Evolutionary conservation across 1,140 invertebrate species (phyloP).

Genomic region (Zaprionus vittiger): DNA sequence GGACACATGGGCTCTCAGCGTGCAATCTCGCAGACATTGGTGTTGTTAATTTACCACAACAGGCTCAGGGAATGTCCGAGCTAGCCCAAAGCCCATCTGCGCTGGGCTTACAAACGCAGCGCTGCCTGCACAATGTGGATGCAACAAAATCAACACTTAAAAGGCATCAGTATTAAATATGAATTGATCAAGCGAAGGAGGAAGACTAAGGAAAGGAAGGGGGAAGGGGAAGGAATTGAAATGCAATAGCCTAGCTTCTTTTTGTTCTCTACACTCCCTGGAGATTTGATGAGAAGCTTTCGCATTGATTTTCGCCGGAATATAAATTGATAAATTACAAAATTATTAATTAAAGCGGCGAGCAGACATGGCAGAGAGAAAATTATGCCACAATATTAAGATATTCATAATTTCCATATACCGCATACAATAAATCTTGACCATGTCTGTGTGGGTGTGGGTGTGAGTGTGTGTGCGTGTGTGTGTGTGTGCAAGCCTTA

Average conservation of each 20-base stretch:
- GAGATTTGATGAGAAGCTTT: background rate
- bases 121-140: background rate
- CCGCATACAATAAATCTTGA: slow-evolving; percentile 72
- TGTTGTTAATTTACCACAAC: slow-evolving; percentile 23
- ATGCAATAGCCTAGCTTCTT: background rate
- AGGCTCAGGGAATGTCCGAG: slow-evolving; percentile 10
- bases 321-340: slow-evolving; percentile 80
- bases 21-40: slow-evolving; percentile 3
- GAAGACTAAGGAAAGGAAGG: background rate
- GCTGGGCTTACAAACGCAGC: background rate
- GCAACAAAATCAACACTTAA: slow-evolving; percentile 25
- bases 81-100: background rate
- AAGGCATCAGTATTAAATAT: slow-evolving; percentile 49
- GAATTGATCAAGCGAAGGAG: slow-evolving; percentile 35
- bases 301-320: slow-evolving; percentile 37
- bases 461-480: background rate
- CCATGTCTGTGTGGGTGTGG: slow-evolving; percentile 4
- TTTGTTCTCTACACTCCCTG: background rate
- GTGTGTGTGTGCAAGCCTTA: slow-evolving; percentile 12
- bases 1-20: background rate
- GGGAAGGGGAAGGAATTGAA: no score
- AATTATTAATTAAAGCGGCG: slow-evolving; percentile 75
- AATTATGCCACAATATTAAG: slow-evolving; percentile 77
- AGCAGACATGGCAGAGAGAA: slow-evolving; percentile 23
- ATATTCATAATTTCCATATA: slow-evolving; percentile 80